These are phyloP conservation scores for Eristalis arbustorum DNA, from an alignment of 2,888 invertebrate species.

Conservation along the genomic window DNA sequence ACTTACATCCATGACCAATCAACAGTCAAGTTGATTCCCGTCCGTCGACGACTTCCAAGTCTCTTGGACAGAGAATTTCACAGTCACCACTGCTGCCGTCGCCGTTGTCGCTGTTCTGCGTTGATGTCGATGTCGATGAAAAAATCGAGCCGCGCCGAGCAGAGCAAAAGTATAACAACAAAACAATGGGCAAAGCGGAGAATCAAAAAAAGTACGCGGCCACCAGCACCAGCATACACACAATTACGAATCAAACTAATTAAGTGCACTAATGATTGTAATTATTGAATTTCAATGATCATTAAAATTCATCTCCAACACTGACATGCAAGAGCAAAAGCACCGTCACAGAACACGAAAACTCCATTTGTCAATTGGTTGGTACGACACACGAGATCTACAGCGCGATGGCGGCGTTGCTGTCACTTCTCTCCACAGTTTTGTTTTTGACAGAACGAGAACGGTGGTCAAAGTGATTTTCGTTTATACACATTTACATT, in stretches of 20 bases:
- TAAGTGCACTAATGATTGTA: conserved; percentile 72
- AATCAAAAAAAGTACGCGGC: conserved; percentile 42
- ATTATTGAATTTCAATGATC: conserved; percentile 76
- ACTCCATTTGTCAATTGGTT: conserved; percentile 69
- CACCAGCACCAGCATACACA: conserved; percentile 64
- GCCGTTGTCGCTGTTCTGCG: neutral
- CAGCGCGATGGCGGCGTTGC: conserved; percentile 58
- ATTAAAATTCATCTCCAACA: conserved; percentile 73
- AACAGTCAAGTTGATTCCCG: conserved; percentile 62
- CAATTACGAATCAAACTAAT: conserved; percentile 71
- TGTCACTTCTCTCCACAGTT: conserved; percentile 53
- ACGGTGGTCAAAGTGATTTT: conserved; percentile 11
- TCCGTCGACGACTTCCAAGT: conserved; percentile 49
- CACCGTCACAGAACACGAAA: conserved; percentile 56
- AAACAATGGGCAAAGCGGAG: conserved; percentile 36
- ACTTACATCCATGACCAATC: conserved; percentile 70
- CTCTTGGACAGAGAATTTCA: conserved; percentile 51
- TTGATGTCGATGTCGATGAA: neutral
- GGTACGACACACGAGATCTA: conserved; percentile 46
- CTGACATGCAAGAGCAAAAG: conserved; percentile 66
- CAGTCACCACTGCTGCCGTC: neutral
- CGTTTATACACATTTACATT: neutral
- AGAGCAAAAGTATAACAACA: conserved; percentile 27
- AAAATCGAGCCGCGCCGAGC: neutral
- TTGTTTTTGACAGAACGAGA: conserved; percentile 30